Evolutionary conservation across 2,113 vertebrate species (phyloP), one percentile per base, ranked within the genome.

Genomic region (Gallinago jamesoni): DNA sequence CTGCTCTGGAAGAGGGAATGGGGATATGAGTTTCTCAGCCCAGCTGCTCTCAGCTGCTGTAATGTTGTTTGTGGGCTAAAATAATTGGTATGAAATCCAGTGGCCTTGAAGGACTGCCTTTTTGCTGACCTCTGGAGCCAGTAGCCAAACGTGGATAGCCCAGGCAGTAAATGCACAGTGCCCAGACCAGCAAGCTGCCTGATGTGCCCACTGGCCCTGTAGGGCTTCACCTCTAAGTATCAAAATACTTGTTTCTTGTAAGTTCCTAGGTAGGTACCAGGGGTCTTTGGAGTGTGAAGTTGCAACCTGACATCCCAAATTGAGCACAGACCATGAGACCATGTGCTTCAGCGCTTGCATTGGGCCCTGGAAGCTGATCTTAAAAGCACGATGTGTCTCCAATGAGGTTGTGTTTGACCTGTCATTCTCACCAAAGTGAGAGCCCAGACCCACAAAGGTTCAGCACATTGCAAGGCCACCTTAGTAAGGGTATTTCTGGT

Each of bases 361-460:
- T 59, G 77, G 22, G 27, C 24, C 12, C 52, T 87, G 76, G 45
- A 48, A 84, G 41, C 11, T 3, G 2, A 47, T 66, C 14, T 18
- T 6, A 7, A 0, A 28, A 55, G 76, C 18, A 18, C 0, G 0
- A 45, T 25, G 27, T 31, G 22, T 53, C 23, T 57, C 39, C 16
- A 18, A 12, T 1, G 5, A 35, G 16, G 25, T 12, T 64, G n/a
- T 37, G 16, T 6, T 0, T 23, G 24, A 33, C n/a, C 43, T 50
- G 41, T 60, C 19, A 0, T 56, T 45, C 30, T 66, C 23, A 31
- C 12, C 23, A n/a, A n/a, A 0, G 3, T 35, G 48, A 48, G 12
- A 80, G 24, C n/a, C 35, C 28, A 17, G 41, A 28, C 8, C 53
- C 55, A n/a, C 22, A 22, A n/a, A 48, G 28, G 15, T 72, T 57